Conservation (phyloP, 2,797 vertebrate genomes). For the Lagorchestes hirsutus region DNA sequence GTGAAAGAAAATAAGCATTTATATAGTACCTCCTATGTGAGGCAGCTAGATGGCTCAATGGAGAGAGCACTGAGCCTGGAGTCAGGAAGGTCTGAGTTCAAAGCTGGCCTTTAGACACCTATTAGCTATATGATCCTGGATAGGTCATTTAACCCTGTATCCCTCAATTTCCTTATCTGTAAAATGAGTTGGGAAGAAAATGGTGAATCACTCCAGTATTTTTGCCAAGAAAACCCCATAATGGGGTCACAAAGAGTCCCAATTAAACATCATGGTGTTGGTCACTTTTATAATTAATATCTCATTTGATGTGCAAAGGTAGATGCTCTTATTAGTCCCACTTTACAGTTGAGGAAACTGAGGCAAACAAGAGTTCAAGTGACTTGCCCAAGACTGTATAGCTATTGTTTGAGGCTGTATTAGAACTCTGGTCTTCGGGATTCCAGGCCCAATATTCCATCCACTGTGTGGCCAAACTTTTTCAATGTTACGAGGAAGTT, state of each 20-base stretch:
- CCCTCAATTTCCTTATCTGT: background rate
- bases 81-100: background rate
- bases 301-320: background rate
- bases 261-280: background rate
- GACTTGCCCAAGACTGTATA: background rate
- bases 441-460: background rate
- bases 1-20: too few relatives aligned
- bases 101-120: background rate
- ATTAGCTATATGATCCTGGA: background rate
- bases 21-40: too few relatives aligned
- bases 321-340: background rate
- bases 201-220: background rate
- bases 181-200: background rate
- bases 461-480: background rate
- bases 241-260: background rate
- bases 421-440: background rate
- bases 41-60: too few relatives aligned
- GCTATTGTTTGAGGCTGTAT: background rate
- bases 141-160: background rate
- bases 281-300: background rate
- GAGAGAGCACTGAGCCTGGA: too few relatives aligned
- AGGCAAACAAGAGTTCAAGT: background rate
- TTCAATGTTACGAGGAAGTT: background rate
- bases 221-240: background rate
- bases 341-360: background rate